phyloP scores from a whole-genome alignment of 2,113 vertebrate genomes.

The Zootoca vivipara region DNA sequence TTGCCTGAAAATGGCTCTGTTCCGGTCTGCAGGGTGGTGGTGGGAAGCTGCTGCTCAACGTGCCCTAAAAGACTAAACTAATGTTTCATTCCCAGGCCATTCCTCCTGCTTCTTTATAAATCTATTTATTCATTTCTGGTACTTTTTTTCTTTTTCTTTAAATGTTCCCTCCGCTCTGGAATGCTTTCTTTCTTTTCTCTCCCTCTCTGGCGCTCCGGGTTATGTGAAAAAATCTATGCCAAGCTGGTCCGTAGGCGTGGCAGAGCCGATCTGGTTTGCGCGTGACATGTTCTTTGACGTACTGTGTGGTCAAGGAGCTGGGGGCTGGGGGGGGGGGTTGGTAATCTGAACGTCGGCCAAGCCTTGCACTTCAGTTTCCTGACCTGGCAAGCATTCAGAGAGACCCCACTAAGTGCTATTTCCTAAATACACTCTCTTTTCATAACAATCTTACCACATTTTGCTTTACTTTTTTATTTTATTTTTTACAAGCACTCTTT shows the following conservation, averaged over 20 bases:
- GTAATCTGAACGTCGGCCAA: slow-evolving; percentile 84
- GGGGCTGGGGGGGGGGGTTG: slow-evolving; percentile 36
- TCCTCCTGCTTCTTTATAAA: slow-evolving; percentile 50
- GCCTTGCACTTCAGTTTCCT: slow-evolving; percentile 92
- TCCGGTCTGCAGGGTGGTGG: neutral
- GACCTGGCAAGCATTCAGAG: slow-evolving; percentile 92
- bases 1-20: neutral
- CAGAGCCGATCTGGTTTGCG: slow-evolving; percentile 69
- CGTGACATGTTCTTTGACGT: slow-evolving; percentile 78
- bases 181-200: slow-evolving; percentile 72
- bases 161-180: slow-evolving; percentile 77
- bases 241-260: slow-evolving; percentile 75
- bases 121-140: slow-evolving; percentile 87
- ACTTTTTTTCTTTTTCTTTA: slow-evolving; percentile 71
- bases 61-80: slow-evolving; percentile 65
- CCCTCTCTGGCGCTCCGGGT: slow-evolving; percentile 87
- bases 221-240: slow-evolving; percentile 91
- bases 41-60: slow-evolving; percentile 47
- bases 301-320: slow-evolving; percentile 85
- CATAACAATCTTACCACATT: slow-evolving; percentile 91
- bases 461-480: slow-evolving; percentile 67
- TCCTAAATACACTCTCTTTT: slow-evolving; percentile 91
- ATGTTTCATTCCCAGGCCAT: slow-evolving; percentile 87
- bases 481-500: slow-evolving; percentile 80
- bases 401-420: slow-evolving; percentile 91